Evolutionary conservation across 2,888 invertebrate species (phyloP), one percentile per base, ranked within the genome.

Genomic region (Melikaiella ostensackeni): DNA sequence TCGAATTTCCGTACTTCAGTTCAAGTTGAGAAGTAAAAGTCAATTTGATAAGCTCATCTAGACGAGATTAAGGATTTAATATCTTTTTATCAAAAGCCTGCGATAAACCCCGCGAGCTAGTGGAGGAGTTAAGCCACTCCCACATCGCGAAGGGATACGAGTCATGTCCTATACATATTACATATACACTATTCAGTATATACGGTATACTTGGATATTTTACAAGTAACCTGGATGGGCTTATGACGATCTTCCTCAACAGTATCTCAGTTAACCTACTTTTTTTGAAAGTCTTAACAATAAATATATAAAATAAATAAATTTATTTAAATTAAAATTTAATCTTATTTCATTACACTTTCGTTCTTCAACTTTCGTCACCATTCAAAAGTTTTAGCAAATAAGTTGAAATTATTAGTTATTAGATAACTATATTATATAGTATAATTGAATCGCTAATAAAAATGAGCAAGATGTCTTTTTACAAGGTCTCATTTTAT

Each of bases 191-290:
- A n/a, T n/a, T n/a, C n/a, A 55, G 50, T 46, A 30, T 30, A 50
- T n/a, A 70, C 5, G 38, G 38, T 50, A 9, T 19, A 9, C 50
- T 70, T 33, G n/a, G 50, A 70, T 33, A 70, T 70, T 70, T 70
- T 70, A 50, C 50, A 70, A 70, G 50, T 70, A 70, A 70, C 50
- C 50, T 70, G 70, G 50, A 50, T 70, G 46, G 19, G 50, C 33
- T 55, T 55, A 70, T 70, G 46, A 50, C 50, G 70, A 70, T 30
- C 50, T 70, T 70, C 70, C 70, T 50, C 50, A 50, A 50, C 50
- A 70, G 50, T 50, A 50, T 70, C 30, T 50, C 50, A 55, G 50
- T 70, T 70, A 70, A 70, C 70, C 70, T 70, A 70, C 70, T 70
- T 70, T 59, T 57, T 59, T 59, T 59, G 5, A 42, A 27, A 59